Base-by-base conservation (phyloP, 1,140 invertebrate species). In the Drosophila grimshawi region DNA sequence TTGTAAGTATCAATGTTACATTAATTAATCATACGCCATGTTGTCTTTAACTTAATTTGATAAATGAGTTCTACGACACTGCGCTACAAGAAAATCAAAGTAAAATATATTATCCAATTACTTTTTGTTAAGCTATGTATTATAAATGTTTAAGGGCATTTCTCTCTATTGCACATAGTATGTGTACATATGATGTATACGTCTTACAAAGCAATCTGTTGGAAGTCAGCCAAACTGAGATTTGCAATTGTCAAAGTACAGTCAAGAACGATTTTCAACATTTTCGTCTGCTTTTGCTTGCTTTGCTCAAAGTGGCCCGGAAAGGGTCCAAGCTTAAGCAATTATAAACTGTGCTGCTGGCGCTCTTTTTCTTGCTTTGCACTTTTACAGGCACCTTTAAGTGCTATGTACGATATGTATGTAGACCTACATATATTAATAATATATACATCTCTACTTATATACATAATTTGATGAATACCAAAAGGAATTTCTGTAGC, bases 191-290 rank as follows among this genome's bases (percentile, higher is more conserved):
- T 68, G 66, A 53, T 7, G 37, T 59, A 60, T 29, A 32, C 37
- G 8, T 19, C 48, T 55, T 37, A 33, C 49, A 69, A 69, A 69
- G 59, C 67, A 69, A 69, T 62, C 51, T 55, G 49, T 56, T 76
- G 71, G 65, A 68, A 63, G 19, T 55, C 43, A 51, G 57, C 43
- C 59, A 55, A 69, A n/a, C 5, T 8, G 35, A 52, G 62, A 45
- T 53, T 55, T 48, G 64, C 55, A 41, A 59, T 59, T 67, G 55
- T 67, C 43, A 35, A 59, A 37, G 53, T 59, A 59, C 55, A 59
- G 53, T 48, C 45, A 55, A 59, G 53, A 46, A 51, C 37, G 45
- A 62, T 48, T 62, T 49, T 37, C 46, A 37, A 37, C 43, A 35
- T 62, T 35, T 49, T 62, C 33, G 43, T 45, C 33, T 33, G 7